Percentiles rank a stretch among this genome's conserved stretches.
phyloP scores from a whole-genome alignment of 2,888 invertebrate species.

The Noctua fimbriata region DNA sequence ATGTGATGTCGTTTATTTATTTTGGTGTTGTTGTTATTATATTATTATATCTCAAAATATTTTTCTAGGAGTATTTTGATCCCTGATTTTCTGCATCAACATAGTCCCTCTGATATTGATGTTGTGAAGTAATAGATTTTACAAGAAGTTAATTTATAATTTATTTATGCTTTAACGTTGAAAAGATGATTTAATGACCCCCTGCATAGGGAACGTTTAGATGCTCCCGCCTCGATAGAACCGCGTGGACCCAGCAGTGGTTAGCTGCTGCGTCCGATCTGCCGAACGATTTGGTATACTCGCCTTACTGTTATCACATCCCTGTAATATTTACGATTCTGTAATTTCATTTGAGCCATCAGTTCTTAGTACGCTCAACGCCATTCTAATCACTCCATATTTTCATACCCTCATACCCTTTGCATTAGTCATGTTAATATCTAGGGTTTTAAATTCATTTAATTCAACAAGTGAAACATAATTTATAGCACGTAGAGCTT shows the following conservation, averaged over 20 bases:
- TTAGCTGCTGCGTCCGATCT: conserved; percentile 82
- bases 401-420: conserved; percentile 76
- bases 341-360: conserved; percentile 61
- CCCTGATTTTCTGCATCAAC: conserved; percentile 87
- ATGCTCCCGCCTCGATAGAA: conserved; percentile 87
- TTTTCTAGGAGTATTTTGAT: conserved; percentile 86
- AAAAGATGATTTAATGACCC: conserved; percentile 77
- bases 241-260: conserved; percentile 83
- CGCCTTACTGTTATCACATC: conserved; percentile 76
- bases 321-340: conserved; percentile 70
- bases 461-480: conserved; percentile 67
- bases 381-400: conserved; percentile 75
- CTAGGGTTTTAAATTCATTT: conserved; percentile 76
- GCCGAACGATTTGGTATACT: conserved; percentile 84
- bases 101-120: conserved; percentile 88
- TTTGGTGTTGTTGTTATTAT: conserved; percentile 88
- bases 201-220: conserved; percentile 87
- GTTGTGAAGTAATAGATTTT: conserved; percentile 87
- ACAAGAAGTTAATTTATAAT: conserved; percentile 80
- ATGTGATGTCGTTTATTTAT: conserved; percentile 87
- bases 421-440: conserved; percentile 74
- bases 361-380: conserved; percentile 76
- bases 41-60: conserved; percentile 76
- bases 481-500: conserved; percentile 81
- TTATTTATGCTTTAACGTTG: conserved; percentile 80